Percentiles rank a stretch among this genome's conserved stretches.
Conservation (phyloP, 2,888 invertebrate genomes). For the Torymus aiolomorphi region DNA sequence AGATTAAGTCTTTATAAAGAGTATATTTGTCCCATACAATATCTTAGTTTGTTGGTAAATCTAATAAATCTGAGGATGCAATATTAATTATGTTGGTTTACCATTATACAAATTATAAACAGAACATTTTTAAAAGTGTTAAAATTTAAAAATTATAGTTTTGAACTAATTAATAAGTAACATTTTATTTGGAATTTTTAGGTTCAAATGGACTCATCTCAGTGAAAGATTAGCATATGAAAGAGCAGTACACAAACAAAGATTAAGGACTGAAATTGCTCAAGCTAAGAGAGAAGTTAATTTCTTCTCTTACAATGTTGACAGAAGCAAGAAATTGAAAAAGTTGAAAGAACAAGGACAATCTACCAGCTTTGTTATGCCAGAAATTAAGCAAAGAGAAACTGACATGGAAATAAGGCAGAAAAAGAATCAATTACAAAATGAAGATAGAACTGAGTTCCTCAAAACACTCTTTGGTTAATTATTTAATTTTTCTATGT, state of each 20-base stretch:
- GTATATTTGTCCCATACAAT: too few relatives aligned
- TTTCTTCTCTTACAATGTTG: conserved; percentile 89
- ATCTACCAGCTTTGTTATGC: conserved; percentile 61
- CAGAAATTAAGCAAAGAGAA: conserved; percentile 70
- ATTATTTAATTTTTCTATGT: conserved; percentile 44
- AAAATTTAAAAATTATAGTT: conserved; percentile 19
- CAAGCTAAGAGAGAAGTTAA: conserved; percentile 94
- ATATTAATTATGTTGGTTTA: too few relatives aligned
- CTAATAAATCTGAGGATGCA: too few relatives aligned
- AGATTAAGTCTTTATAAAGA: too few relatives aligned
- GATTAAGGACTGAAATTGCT: conserved; percentile 89
- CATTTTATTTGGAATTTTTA: conserved; percentile 61
- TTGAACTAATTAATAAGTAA: background rate
- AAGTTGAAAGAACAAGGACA: conserved; percentile 73
- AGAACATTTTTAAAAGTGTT: background rate
- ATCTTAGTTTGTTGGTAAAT: too few relatives aligned
- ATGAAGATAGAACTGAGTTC: conserved; percentile 67
- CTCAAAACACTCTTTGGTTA: conserved; percentile 69
- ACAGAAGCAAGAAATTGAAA: conserved; percentile 84
- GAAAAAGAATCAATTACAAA: conserved; percentile 61
- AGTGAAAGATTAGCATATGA: conserved; percentile 96
- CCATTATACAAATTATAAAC: too few relatives aligned
- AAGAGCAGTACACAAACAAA: conserved; percentile 90
- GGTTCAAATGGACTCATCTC: conserved; percentile 97
- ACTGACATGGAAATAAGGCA: conserved; percentile 71